Evolutionary conservation across 2,888 invertebrate genomes (phyloP).

Genomic region (Dendrolimus pini): DNA sequence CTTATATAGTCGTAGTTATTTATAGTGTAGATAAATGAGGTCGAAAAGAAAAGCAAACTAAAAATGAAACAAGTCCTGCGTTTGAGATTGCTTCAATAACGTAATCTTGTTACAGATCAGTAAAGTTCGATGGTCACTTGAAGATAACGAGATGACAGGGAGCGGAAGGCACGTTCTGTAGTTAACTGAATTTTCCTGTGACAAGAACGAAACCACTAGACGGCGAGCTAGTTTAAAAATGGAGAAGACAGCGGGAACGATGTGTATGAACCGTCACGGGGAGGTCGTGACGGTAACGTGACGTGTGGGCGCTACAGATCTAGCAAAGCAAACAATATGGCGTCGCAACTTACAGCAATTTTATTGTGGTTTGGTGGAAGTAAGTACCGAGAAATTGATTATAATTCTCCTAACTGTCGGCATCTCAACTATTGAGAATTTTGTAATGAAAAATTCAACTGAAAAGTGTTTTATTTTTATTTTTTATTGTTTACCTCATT

Average conservation of each 20-base stretch:
- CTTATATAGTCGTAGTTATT: too few species aligned
- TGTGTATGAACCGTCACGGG: constrained; percentile 35
- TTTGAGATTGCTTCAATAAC: neutral
- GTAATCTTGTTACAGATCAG: constrained; percentile 45
- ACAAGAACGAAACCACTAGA: constrained; percentile 27
- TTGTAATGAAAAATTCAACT: too few species aligned
- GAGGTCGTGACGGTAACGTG: constrained; percentile 54
- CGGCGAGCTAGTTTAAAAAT: constrained; percentile 41
- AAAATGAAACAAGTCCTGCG: constrained; percentile 5
- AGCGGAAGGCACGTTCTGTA: constrained; percentile 19
- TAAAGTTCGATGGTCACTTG: constrained; percentile 27
- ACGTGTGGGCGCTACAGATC: constrained; percentile 35
- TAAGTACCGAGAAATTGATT: constrained; percentile 30
- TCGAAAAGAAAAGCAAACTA: constrained; percentile 5
- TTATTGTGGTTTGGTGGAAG: constrained; percentile 66
- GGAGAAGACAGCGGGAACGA: constrained; percentile 38
- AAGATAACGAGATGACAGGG: constrained; percentile 27
- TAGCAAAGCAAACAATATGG: constrained; percentile 43
- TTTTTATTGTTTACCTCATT: too few species aligned
- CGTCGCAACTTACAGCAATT: constrained; percentile 53
- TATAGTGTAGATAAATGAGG: too few species aligned
- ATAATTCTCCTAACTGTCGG: too few species aligned
- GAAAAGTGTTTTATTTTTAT: too few species aligned
- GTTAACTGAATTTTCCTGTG: constrained; percentile 33
- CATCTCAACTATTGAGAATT: too few species aligned